phyloP scores from a whole-genome alignment of 2,113 vertebrate species.

The Pseudorectes ferrugineus region DNA sequence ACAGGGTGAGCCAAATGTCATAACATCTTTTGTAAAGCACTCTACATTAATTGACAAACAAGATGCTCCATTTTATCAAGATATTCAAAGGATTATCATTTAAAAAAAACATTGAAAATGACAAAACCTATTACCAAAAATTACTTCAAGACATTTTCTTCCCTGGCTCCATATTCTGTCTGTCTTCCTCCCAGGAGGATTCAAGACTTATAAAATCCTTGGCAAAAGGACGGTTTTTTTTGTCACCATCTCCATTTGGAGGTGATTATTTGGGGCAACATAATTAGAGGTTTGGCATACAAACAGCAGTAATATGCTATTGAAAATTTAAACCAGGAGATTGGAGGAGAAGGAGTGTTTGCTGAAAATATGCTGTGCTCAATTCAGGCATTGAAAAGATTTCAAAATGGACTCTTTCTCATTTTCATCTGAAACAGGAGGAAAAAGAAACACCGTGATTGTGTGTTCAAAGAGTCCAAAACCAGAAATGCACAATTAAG shows the following conservation, averaged over 20 bases:
- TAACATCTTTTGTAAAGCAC: background rate
- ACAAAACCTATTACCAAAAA: background rate
- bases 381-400: background rate
- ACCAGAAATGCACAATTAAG: background rate
- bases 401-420: background rate
- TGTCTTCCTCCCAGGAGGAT: background rate
- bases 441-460: fast-evolving
- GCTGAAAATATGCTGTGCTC: background rate
- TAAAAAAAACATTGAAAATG: background rate
- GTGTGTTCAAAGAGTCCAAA: background rate
- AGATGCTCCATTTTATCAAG: background rate
- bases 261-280: background rate
- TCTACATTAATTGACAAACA: conserved; percentile 24
- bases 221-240: background rate
- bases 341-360: background rate
- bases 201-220: background rate
- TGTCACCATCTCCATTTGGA: background rate
- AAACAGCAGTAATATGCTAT: background rate
- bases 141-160: background rate
- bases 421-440: background rate
- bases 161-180: background rate
- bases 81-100: background rate
- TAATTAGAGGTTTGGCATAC: background rate
- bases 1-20: background rate
- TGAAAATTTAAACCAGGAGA: background rate